A percentile compares a stretch with the other conserved stretches of the same genome.
phyloP scores from a whole-genome alignment of 2,797 vertebrate genomes.

The Hydrocynus forskahlii region DNA sequence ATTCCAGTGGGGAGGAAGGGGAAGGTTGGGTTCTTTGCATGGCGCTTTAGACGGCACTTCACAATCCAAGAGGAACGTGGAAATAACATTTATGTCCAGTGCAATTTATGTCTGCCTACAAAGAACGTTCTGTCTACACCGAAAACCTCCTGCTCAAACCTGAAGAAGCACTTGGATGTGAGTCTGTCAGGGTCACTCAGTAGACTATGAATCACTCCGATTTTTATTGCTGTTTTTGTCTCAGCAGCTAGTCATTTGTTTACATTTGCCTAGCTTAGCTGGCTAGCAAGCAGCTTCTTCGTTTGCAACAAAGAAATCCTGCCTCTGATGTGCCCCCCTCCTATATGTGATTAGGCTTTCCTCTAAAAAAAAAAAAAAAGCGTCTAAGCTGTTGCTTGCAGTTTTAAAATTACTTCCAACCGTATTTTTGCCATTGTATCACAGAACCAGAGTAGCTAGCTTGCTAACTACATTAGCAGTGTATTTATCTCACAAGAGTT shows the following conservation, averaged over 20 bases:
- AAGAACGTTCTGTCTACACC: slow-evolving; percentile 8
- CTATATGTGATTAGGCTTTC: no score
- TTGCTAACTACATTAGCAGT: no score
- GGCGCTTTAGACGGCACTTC: slow-evolving; percentile 20
- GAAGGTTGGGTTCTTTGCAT: neutral
- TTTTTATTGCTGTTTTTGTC: no score
- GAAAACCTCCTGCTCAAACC: slow-evolving; percentile 18
- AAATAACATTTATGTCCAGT: slow-evolving; percentile 22
- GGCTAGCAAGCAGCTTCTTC: neutral
- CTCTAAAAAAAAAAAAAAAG: no score
- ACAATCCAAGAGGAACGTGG: slow-evolving; percentile 22
- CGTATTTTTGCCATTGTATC: no score
- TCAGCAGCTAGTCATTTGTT: neutral
- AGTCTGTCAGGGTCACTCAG: neutral
- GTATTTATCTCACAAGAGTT: no score
- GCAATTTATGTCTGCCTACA: slow-evolving; percentile 9
- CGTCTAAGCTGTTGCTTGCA: no score
- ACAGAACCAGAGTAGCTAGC: no score
- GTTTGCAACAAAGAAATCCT: no score
- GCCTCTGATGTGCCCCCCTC: no score
- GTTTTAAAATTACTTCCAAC: no score
- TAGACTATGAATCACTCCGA: neutral
- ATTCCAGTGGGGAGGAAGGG: slow-evolving; percentile 3
- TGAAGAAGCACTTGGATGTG: slow-evolving; percentile 11
- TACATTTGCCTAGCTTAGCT: neutral